A percentile compares a stretch with the other conserved stretches of the same genome.
phyloP scores from a whole-genome alignment of 2,113 vertebrate species.

The Corynorhinus townsendii region DNA sequence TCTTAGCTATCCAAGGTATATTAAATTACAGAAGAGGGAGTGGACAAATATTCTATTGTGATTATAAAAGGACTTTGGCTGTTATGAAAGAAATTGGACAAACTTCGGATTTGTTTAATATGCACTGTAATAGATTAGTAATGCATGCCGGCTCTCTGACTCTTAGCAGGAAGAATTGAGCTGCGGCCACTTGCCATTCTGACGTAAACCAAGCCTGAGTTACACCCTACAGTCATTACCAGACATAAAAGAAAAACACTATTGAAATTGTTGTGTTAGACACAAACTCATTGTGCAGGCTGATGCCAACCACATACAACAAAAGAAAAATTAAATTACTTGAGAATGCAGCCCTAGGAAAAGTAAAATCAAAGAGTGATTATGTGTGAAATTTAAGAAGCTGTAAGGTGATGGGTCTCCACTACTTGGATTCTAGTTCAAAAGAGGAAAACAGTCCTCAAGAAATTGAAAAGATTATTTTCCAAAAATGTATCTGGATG shows the following conservation, averaged over 20 bases:
- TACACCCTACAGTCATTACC: conserved; percentile 61
- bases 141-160: conserved; percentile 35
- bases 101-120: conserved; percentile 43
- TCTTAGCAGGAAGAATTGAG: conserved; percentile 40
- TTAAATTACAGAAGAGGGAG: conserved; percentile 56
- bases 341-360: conserved; percentile 22
- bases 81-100: conserved; percentile 59
- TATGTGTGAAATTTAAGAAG: conserved; percentile 44
- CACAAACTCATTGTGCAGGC: not conserved
- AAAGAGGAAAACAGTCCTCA: conserved; percentile 18
- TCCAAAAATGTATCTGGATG: not conserved
- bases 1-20: not conserved
- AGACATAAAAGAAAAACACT: conserved; percentile 52
- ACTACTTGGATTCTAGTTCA: conserved; percentile 43
- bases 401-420: conserved; percentile 19
- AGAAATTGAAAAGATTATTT: not conserved
- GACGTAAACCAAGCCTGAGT: conserved; percentile 4
- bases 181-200: conserved; percentile 41
- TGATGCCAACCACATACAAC: conserved; percentile 16
- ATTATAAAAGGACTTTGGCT: conserved; percentile 58
- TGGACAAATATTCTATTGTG: conserved; percentile 42
- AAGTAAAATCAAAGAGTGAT: conserved; percentile 45
- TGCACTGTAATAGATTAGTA: conserved; percentile 56
- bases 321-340: conserved; percentile 42
- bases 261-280: conserved; percentile 40